phyloP scores from a whole-genome alignment of 2,797 vertebrate genomes.

The Varecia variegata region DNA sequence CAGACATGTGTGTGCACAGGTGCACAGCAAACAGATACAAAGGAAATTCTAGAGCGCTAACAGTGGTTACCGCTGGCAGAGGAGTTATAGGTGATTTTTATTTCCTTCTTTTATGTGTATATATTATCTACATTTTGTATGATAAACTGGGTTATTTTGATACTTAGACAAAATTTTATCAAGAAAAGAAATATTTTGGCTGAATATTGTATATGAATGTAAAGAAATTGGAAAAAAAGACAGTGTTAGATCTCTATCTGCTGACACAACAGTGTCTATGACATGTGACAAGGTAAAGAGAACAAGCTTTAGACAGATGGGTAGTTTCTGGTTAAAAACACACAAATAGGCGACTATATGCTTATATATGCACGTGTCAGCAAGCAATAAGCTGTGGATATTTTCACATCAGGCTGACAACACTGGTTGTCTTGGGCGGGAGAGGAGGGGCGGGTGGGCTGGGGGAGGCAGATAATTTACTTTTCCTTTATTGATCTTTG shows the following conservation, averaged over 20 bases:
- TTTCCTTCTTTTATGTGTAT: background rate
- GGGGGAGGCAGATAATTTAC: background rate
- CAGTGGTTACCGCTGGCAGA: background rate
- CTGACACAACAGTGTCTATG: background rate
- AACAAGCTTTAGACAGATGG: background rate
- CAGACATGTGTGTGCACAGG: background rate
- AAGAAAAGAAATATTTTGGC: background rate
- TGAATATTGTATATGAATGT: background rate
- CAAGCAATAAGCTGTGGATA: background rate
- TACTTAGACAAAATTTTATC: background rate
- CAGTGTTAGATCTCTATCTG: background rate
- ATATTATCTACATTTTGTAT: background rate
- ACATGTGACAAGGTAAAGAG: background rate
- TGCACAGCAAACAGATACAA: background rate
- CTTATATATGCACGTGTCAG: too few species aligned
- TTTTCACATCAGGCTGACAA: background rate
- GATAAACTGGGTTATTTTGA: background rate
- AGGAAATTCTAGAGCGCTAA: rapidly evolving
- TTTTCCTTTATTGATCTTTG: background rate
- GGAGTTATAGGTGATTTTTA: background rate
- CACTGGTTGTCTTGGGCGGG: background rate
- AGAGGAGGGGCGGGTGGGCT: too few species aligned
- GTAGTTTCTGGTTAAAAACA: background rate
- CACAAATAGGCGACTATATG: background rate
- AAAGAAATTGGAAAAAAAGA: background rate